A percentile compares a stretch with the other conserved stretches of the same genome.
phyloP scores from a whole-genome alignment of 1,140 invertebrate genomes.

The Alviniconcha marisindica region DNA sequence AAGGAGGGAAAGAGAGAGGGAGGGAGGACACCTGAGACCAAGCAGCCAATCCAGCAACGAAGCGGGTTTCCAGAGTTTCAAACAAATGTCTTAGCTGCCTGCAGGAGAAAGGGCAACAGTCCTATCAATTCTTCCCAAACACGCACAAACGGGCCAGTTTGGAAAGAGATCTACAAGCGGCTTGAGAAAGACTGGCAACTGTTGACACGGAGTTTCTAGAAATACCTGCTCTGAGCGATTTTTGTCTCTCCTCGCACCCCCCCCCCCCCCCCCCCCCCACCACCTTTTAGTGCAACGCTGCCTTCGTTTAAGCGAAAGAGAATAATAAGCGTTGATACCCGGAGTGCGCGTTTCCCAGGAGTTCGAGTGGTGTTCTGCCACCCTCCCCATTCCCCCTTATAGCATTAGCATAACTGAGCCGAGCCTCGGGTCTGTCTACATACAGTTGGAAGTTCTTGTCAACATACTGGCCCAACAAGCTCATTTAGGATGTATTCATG shows the following conservation, averaged over 20 bases:
- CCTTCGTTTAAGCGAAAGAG: not conserved
- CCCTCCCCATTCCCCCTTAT: no score
- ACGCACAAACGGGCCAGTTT: conserved; percentile 1
- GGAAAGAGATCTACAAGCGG: not conserved
- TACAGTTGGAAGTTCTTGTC: not conserved
- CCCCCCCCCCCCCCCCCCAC: no score
- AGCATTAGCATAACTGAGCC: no score
- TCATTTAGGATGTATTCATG: conserved; percentile 24
- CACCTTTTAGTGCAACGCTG: not conserved
- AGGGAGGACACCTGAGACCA: no score
- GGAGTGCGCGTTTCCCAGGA: not conserved
- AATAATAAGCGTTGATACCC: conserved; percentile 1
- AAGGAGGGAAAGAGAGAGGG: no score
- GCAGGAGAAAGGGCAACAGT: no score
- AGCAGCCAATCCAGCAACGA: no score
- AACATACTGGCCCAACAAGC: not conserved
- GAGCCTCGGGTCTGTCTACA: no score
- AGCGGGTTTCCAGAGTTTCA: no score
- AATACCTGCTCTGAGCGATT: not conserved
- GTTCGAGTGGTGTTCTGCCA: not conserved
- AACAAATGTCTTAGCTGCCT: no score
- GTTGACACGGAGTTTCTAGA: not conserved
- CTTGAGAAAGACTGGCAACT: conserved; percentile 12
- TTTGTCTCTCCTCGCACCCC: not conserved
- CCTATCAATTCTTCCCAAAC: not conserved